A percentile compares a stretch with the other conserved stretches of the same genome.
Conservation (phyloP, 2,797 vertebrate species). For the Brachyrhaphis roseni region DNA sequence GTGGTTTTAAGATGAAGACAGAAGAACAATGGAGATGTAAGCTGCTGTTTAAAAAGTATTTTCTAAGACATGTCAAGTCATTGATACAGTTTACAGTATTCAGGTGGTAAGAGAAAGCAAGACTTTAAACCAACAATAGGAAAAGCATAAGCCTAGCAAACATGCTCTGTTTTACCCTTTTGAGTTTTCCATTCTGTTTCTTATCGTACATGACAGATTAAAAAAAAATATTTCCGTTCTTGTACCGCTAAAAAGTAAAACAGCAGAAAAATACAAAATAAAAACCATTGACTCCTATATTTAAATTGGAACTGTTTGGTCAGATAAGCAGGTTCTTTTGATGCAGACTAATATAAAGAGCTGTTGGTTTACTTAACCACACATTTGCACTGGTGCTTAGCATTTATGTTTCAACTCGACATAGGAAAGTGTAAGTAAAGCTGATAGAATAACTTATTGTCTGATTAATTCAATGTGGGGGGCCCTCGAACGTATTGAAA, state of each 20-base stretch:
- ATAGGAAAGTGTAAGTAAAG: too few species aligned
- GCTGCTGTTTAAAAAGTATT: neutral
- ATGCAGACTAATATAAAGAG: neutral
- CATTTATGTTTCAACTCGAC: too few species aligned
- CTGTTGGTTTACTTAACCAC: neutral
- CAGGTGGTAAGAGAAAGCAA: neutral
- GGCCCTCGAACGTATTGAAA: too few species aligned
- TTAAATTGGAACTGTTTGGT: neutral
- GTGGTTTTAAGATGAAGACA: neutral
- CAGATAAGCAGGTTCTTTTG: neutral
- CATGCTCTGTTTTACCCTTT: neutral
- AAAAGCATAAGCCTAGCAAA: neutral
- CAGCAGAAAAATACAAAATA: neutral
- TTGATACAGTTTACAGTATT: neutral
- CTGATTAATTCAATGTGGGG: too few species aligned
- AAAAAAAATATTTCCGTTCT: neutral
- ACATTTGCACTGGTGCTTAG: neutral
- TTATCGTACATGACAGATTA: neutral
- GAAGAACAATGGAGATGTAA: neutral
- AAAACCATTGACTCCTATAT: neutral
- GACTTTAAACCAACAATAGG: neutral
- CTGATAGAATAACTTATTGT: too few species aligned
- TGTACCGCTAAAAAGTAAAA: neutral
- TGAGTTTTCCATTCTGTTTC: neutral
- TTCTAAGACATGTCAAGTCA: neutral